A percentile compares a stretch with the other conserved stretches of the same genome.
Conservation (phyloP, 1,140 invertebrate genomes). For the Hycleus phaleratus region DNA sequence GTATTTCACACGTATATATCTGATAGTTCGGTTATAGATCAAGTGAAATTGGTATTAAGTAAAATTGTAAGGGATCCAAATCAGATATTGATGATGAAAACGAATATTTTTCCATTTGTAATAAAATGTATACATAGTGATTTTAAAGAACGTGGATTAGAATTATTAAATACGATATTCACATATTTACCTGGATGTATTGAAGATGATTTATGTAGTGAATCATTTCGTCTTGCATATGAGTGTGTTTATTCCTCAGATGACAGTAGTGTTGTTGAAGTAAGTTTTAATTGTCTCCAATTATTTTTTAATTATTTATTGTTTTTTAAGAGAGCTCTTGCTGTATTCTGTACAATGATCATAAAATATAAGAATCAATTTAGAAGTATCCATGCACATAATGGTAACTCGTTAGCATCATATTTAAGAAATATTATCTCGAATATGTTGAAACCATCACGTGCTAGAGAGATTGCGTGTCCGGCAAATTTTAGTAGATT, state of each 20-base stretch:
- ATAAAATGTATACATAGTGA: conserved; percentile 8
- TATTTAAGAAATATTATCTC: conserved; percentile 3
- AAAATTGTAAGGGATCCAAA: conserved; percentile 1
- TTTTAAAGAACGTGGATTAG: conserved; percentile 2
- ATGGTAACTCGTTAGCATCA: neutral
- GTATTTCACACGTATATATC: neutral
- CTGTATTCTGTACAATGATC: conserved; percentile 3
- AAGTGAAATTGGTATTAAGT: conserved; percentile 5
- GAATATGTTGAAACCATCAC: neutral
- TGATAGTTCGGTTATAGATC: neutral
- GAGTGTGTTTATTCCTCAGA: neutral
- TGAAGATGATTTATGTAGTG: neutral
- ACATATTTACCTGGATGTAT: conserved; percentile 4
- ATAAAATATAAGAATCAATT: conserved; percentile 5
- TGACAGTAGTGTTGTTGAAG: conserved; percentile 3
- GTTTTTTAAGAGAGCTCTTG: neutral
- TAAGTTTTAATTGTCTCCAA: neutral
- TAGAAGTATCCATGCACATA: neutral
- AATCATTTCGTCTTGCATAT: conserved; percentile 1
- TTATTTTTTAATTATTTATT: neutral
- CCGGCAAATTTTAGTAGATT: conserved; percentile 7
- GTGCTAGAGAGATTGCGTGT: conserved; percentile 2
- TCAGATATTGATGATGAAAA: conserved; percentile 1
- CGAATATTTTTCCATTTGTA: conserved; percentile 2
- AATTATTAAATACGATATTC: conserved; percentile 3